phyloP scores from a whole-genome alignment of 1,140 invertebrate genomes.

The Papilio xuthus region DNA sequence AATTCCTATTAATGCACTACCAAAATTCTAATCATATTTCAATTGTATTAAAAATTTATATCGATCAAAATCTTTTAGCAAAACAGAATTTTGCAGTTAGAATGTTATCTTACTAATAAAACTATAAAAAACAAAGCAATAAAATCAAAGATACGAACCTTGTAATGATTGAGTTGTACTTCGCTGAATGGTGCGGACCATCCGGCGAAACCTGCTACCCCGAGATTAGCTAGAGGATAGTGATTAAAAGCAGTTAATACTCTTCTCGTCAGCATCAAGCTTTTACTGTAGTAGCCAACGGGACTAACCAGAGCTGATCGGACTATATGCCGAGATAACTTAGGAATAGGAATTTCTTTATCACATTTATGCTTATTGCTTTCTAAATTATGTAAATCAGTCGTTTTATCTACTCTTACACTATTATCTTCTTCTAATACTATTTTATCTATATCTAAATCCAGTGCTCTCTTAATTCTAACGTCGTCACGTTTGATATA shows the following conservation, averaged over 20 bases:
- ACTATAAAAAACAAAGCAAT: neutral
- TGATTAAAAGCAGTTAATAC: conserved; percentile 89
- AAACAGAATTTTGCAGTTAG: too few species aligned
- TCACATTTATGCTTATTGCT: conserved; percentile 57
- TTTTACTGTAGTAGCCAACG: conserved; percentile 86
- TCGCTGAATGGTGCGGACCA: conserved; percentile 78
- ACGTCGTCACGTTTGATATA: conserved; percentile 73
- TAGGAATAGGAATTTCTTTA: conserved; percentile 57
- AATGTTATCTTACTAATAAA: too few species aligned
- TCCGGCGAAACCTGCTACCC: conserved; percentile 77
- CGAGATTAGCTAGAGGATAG: conserved; percentile 85
- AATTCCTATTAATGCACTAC: too few species aligned
- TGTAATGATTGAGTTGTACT: conserved; percentile 85
- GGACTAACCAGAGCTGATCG: conserved; percentile 83
- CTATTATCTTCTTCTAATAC: conserved; percentile 70
- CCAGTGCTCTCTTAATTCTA: conserved; percentile 51
- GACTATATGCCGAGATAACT: conserved; percentile 72
- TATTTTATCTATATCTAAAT: conserved; percentile 56
- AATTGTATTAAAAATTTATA: too few species aligned
- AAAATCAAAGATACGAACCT: conserved; percentile 55
- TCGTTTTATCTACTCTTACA: conserved; percentile 58
- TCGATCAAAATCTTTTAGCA: too few species aligned
- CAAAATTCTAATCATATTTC: too few species aligned
- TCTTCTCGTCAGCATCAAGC: conserved; percentile 85
- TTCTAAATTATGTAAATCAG: conserved; percentile 44